Base-by-base conservation (phyloP, 2,113 vertebrate genomes). In the Osmerus mordax region DNA sequence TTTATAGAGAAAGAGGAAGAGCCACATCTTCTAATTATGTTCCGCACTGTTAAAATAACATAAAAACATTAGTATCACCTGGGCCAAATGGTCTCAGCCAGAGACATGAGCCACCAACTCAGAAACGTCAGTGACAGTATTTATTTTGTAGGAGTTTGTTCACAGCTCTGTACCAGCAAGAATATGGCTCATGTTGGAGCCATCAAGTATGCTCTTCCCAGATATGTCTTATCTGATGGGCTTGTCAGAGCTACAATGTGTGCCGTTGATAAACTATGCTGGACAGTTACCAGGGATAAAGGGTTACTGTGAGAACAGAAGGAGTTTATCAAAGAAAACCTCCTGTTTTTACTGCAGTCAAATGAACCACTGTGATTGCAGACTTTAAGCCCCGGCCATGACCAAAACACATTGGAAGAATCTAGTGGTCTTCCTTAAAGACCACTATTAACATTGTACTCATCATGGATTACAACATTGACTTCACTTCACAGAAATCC, bases 181-280 rank as follows among this genome's bases (percentile, higher is more conserved):
- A 56, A 16, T 32, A 15, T 47, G 41, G 41, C 41, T 47, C 41
- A 47, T 32, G 56, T 64, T 64, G 73, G 21, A 55, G 59, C 52
- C 36, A 65, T 69, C 36, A 66, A 54, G 36, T 12, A 32, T 54
- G 23, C 8, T 36, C 67, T 58, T 16, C 21, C 51, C 59, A 62
- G 25, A 21, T 51, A 58, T 25, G 58, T 23, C 53, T 77, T 63
- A 72, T 77, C 69, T 62, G 21, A 72, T 15, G 32, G 60, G 69
- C 65, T 32, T 72, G 69, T 55, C 64, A 67, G 29, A 62, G 58
- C 64, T 41, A 67, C 70, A 63, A 68, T 32, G 62, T 53, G 74
- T 21, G n/a, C 25, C 6, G 15, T 25, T 60, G 63, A 67, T 67
- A 67, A 66, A 71, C 7, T 72, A 36, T 51, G 36, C 70, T 28